A percentile compares a stretch with the other conserved stretches of the same genome.
Conservation (phyloP, 2,797 vertebrate species). For the Heteromormyrus szaboi region DNA sequence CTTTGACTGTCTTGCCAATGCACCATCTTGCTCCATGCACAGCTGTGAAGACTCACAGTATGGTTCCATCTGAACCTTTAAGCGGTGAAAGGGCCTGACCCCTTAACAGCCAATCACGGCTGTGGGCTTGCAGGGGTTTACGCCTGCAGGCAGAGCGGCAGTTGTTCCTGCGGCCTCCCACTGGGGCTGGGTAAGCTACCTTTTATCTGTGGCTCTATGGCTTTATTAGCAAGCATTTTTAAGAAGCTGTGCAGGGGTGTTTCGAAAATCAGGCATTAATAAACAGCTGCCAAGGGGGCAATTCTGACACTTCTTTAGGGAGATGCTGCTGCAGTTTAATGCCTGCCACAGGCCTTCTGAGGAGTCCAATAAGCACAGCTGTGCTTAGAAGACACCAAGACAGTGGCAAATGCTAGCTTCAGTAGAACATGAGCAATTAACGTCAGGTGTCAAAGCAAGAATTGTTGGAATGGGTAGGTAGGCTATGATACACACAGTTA, state of each 20-base stretch:
- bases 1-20: not conserved
- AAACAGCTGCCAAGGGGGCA: not conserved
- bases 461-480: not conserved
- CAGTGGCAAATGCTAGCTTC: not conserved
- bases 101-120: not conserved
- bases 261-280: not conserved
- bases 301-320: not conserved
- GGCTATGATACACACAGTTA: not conserved
- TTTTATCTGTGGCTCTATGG: not conserved
- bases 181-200: not conserved
- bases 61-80: slow-evolving; percentile 2
- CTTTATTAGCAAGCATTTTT: not conserved
- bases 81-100: not conserved
- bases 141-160: not conserved
- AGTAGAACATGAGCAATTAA: not conserved
- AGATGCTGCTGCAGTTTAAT: not conserved
- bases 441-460: not conserved
- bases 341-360: not conserved
- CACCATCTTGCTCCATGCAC: not conserved
- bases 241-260: not conserved
- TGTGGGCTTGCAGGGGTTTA: not conserved
- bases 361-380: not conserved
- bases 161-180: not conserved
- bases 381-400: not conserved
- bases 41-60: not conserved